Conservation (phyloP, 2,113 vertebrate genomes). For the Gnathonemus echidnorhynchus region DNA sequence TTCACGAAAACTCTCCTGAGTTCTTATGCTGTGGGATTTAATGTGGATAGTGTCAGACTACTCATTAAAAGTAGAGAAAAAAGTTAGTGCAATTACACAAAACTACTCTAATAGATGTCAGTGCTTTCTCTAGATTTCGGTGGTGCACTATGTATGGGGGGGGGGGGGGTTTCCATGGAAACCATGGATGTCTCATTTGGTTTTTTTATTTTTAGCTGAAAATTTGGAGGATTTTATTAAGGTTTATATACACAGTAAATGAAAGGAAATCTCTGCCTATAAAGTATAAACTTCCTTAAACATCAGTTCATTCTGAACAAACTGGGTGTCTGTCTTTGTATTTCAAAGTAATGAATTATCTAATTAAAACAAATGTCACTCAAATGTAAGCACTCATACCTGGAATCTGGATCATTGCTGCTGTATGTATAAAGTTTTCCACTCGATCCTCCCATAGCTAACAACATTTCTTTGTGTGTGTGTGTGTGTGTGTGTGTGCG, state of each 20-base stretch:
- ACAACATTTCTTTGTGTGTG: not conserved
- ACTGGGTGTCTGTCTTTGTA: not conserved
- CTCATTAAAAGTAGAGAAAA: not conserved
- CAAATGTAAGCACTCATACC: not conserved
- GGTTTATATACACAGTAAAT: not conserved
- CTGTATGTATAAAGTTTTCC: not conserved
- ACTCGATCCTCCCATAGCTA: not conserved
- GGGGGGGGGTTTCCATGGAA: slow-evolving; percentile 11
- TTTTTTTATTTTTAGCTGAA: slow-evolving; percentile 1
- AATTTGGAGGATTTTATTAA: not conserved
- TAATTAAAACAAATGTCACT: not conserved
- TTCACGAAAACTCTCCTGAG: not conserved
- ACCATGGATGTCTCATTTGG: not conserved
- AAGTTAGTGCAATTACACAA: not conserved
- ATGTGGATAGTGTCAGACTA: not conserved
- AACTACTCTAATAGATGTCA: not conserved
- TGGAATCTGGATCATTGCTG: not conserved
- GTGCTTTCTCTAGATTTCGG: not conserved
- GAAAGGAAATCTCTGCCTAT: not conserved
- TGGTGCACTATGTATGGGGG: not conserved
- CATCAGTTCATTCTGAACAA: not conserved
- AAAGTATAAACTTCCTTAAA: not conserved
- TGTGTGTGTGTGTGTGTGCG: no score
- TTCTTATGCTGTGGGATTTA: not conserved
- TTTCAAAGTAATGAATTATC: not conserved